Evolutionary conservation across 2,113 vertebrate genomes (phyloP).

Genomic region (Coregonus clupeaformis): DNA sequence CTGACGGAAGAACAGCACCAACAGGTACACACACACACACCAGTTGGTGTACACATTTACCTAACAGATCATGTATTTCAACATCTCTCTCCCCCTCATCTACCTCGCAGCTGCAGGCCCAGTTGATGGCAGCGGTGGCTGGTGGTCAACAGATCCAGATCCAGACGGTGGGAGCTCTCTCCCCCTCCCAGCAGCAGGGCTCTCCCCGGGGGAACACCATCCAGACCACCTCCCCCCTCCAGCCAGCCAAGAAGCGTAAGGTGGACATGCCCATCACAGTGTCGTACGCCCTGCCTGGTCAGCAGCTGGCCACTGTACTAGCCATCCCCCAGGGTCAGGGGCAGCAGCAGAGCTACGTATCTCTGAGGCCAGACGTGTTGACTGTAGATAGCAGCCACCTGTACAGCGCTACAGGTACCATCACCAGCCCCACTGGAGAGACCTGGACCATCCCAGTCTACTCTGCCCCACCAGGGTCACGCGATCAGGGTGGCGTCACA

Average conservation of each 20-base stretch:
- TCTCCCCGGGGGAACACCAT: constrained; percentile 50
- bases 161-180: constrained; percentile 91
- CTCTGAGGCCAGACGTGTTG: constrained; percentile 94
- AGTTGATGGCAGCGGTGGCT: constrained; percentile 89
- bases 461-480: constrained; percentile 81
- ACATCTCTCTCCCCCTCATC: neutral
- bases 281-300: constrained; percentile 95
- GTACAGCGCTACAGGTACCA: constrained; percentile 96
- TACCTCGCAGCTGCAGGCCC: constrained; percentile 84
- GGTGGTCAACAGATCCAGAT: constrained; percentile 92
- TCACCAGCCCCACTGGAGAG: constrained; percentile 97
- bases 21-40: constrained; percentile 66
- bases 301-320: constrained; percentile 95
- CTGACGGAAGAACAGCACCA: constrained; percentile 97
- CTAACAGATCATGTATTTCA: neutral
- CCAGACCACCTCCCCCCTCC: constrained; percentile 82
- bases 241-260: constrained; percentile 98
- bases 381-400: constrained; percentile 98
- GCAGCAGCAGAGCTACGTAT: constrained; percentile 97
- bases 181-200: constrained; percentile 85
- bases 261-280: constrained; percentile 99
- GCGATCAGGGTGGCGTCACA: constrained; percentile 88
- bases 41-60: neutral
- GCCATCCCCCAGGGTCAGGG: constrained; percentile 91
- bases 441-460: constrained; percentile 99